phyloP scores from a whole-genome alignment of 2,113 vertebrate species.

The Numida meleagris region DNA sequence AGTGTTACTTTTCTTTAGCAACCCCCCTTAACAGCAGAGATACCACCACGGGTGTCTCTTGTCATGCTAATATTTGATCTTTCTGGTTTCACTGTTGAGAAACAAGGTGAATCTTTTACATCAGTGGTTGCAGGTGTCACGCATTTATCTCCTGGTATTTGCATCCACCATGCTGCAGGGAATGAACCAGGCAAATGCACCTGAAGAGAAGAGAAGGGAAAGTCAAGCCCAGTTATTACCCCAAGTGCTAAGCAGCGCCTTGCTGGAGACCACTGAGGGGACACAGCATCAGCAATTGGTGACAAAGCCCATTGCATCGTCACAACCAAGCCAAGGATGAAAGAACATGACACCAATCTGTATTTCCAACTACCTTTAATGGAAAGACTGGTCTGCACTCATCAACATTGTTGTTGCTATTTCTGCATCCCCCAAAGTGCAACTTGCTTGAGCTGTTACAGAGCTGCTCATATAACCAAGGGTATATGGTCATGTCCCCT shows the following conservation, averaged over 20 bases:
- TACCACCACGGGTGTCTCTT: too few relatives aligned
- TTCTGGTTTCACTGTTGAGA: background rate
- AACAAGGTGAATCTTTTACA: background rate
- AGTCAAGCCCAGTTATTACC: background rate
- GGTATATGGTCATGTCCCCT: background rate
- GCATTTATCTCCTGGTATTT: background rate
- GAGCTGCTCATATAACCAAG: accelerated
- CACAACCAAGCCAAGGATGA: background rate
- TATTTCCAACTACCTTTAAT: background rate
- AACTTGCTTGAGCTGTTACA: background rate
- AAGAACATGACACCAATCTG: background rate
- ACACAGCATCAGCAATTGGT: background rate
- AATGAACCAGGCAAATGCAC: background rate
- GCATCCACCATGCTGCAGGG: accelerated
- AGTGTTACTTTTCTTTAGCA: background rate
- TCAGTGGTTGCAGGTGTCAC: background rate
- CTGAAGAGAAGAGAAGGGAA: background rate
- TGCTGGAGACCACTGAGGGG: background rate
- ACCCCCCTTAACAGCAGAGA: background rate
- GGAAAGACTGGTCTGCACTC: background rate
- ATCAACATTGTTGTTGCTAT: background rate
- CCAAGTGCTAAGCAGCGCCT: background rate
- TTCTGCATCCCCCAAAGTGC: background rate
- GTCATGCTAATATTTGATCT: background rate
- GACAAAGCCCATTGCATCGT: background rate